phyloP scores from a whole-genome alignment of 30 jellyfish, hydroid and myxozoan species.

The Clytia hemisphaerica region DNA sequence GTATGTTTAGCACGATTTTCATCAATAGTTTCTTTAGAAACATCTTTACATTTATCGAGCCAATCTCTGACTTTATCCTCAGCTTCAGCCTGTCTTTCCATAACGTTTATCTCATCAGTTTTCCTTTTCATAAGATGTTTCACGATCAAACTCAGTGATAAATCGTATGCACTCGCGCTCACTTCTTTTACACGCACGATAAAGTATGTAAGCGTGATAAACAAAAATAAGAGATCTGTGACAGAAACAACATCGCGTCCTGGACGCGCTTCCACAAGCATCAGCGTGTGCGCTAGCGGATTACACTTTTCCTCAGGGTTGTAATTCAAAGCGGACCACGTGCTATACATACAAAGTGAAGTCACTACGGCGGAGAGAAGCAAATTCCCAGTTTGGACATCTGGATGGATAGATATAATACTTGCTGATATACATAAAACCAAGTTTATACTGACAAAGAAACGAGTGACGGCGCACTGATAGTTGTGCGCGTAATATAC shows the following conservation, averaged over 20 bases:
- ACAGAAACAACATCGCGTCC: constrained; percentile 37
- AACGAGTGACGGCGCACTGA: constrained; percentile 62
- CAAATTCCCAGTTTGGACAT: constrained; percentile 69
- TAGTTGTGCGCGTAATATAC: constrained; percentile 66
- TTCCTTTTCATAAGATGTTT: too few species aligned
- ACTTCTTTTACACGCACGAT: constrained; percentile 35
- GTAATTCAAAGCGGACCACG: constrained; percentile 85
- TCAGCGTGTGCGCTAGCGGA: constrained; percentile 66
- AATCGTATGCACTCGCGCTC: too few species aligned
- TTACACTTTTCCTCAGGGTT: constrained; percentile 84
- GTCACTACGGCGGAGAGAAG: constrained; percentile 79
- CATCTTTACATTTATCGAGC: too few species aligned
- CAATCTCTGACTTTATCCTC: too few species aligned
- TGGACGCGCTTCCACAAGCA: constrained; percentile 59
- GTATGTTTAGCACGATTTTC: too few species aligned
- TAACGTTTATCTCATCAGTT: too few species aligned
- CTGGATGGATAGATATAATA: constrained; percentile 72
- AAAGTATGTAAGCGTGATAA: constrained; percentile 34
- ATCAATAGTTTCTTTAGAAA: too few species aligned
- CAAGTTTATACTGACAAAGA: constrained; percentile 70
- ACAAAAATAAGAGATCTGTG: constrained; percentile 37
- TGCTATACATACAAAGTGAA: constrained; percentile 79
- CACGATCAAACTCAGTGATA: too few species aligned
- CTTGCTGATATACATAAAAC: constrained; percentile 69
- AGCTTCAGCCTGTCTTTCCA: too few species aligned